Conservation (phyloP, 53 echinoderm and acorn worm species). For the Echinometra lucunter region DNA sequence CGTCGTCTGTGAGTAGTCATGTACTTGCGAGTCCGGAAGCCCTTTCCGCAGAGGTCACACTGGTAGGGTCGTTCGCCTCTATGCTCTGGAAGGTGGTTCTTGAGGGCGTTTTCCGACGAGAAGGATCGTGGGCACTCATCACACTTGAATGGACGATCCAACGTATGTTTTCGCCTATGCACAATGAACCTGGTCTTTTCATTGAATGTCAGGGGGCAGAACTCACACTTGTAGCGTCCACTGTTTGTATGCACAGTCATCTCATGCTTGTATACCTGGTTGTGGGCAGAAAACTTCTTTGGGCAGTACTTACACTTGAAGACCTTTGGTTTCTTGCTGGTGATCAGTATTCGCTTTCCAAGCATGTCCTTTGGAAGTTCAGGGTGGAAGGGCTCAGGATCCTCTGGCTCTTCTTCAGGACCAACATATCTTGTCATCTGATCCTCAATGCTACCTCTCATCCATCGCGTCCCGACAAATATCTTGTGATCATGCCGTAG, state of each 20-base stretch:
- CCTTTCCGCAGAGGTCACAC: conserved; percentile 58
- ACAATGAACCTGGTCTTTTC: conserved; percentile 50
- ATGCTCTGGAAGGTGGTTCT: conserved; percentile 57
- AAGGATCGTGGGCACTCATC: conserved; percentile 56
- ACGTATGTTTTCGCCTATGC: conserved; percentile 51
- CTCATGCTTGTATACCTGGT: conserved; percentile 44
- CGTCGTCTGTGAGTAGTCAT: conserved; percentile 55
- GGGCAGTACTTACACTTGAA: conserved; percentile 69
- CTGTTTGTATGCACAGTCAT: conserved; percentile 50
- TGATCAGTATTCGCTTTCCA: conserved; percentile 54
- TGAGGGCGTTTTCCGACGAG: conserved; percentile 50
- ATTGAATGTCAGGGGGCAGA: conserved; percentile 45
- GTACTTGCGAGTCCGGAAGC: conserved; percentile 48
- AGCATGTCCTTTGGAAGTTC: conserved; percentile 66
- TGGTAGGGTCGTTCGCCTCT: conserved; percentile 41
- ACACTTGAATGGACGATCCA: conserved; percentile 61
- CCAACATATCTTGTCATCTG: conserved; percentile 55
- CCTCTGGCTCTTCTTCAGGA: conserved; percentile 15
- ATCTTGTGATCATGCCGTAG: conserved; percentile 48
- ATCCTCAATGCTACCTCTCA: conserved; percentile 44
- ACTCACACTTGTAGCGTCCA: conserved; percentile 57
- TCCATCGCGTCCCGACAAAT: conserved; percentile 35
- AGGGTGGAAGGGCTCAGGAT: conserved; percentile 59
- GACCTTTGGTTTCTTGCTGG: conserved; percentile 46
- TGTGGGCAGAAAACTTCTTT: conserved; percentile 21